Conservation (phyloP, 2,888 invertebrate species). For the Ecdyonurus torrentis region DNA sequence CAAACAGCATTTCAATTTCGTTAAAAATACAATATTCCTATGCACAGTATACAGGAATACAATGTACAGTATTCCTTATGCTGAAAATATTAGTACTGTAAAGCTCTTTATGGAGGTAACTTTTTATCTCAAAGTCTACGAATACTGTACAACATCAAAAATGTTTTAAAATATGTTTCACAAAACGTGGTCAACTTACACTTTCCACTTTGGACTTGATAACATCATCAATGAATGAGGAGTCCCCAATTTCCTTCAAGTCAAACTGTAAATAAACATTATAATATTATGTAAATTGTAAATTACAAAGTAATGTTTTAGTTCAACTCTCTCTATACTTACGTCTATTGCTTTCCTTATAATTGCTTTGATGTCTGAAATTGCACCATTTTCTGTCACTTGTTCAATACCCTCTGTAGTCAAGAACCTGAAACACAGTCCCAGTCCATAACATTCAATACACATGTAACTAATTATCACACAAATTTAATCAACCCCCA, state of each 20-base stretch:
- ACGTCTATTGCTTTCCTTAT: conserved; percentile 53
- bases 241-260: conserved; percentile 64
- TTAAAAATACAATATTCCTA: no score
- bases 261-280: conserved; percentile 30
- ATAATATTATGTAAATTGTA: not conserved
- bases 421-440: conserved; percentile 51
- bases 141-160: no score
- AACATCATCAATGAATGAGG: conserved; percentile 50
- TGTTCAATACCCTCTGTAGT: conserved; percentile 51
- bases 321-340: no score
- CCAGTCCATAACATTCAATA: no score
- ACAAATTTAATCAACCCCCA: no score
- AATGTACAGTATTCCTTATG: no score
- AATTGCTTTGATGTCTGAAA: conserved; percentile 43
- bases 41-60: no score
- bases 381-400: conserved; percentile 43
- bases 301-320: conserved; percentile 28
- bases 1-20: no score
- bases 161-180: not conserved
- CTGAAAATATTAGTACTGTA: no score
- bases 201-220: conserved; percentile 36
- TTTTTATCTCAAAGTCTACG: no score
- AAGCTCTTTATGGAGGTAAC: no score
- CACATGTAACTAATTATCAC: no score
- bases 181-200: conserved; percentile 19